Evolutionary conservation across 2,888 invertebrate species (phyloP), one percentile per base, ranked within the genome.

Genomic region (Tethea ocularis): DNA sequence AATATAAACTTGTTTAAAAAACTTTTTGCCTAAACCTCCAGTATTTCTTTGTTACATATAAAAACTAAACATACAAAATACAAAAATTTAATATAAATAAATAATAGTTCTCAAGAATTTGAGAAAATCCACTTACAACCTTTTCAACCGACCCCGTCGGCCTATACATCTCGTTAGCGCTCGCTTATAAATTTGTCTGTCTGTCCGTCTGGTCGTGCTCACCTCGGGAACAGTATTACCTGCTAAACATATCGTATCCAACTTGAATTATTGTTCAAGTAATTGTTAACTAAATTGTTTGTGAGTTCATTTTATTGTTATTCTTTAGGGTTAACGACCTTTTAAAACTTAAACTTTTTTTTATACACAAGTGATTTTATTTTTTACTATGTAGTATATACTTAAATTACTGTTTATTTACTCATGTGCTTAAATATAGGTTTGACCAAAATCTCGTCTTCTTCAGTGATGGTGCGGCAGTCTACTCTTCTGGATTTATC

Each of bases 131-230:
- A 73, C 38, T 52, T 76, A 52, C 75, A 0, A 1, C 72, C 13
- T 60, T 80, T 51, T 68, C 0, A 57, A 4, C 6, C 0, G 3
- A 22, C 52, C 11, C 5, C 63, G 41, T 57, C 58, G 23, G 61
- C 38, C 68, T 69, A 74, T 78, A 80, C 76, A 80, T 84, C 88
- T 87, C 87, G 88, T 88, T 88, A 88, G 84, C 81, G 83, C 76
- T 73, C 76, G 80, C 82, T 82, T 87, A 87, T 88, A 88, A 89
- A 88, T 88, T 86, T 83, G 88, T 88, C 87, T 69, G 83, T 82
- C 78, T 68, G 83, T 81, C 75, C 68, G 78, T 82, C 77, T 66
- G 74, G 67, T 68, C 72, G 69, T 63, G 67, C 33, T 33, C 46
- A 46, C 46, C 46, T 46, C 33, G 54, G 54, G 33, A 33, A 54